phyloP scores from a whole-genome alignment of 2,888 invertebrate species.

The Nasonovia ribisnigri region DNA sequence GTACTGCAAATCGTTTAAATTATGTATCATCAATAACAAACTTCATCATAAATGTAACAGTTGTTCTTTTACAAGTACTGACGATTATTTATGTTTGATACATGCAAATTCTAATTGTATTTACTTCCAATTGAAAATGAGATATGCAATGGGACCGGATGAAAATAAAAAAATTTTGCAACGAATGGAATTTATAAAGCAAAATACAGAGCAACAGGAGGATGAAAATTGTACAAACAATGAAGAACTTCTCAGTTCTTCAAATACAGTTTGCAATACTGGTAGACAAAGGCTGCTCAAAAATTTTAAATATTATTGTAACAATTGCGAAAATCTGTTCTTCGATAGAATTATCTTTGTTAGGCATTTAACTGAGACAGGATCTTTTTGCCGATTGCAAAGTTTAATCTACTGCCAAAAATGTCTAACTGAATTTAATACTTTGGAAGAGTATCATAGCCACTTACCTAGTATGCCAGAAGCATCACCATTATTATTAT shows the following conservation, averaged over 20 bases:
- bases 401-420: neutral
- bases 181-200: neutral
- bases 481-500: neutral
- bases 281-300: neutral
- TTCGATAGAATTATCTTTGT: neutral
- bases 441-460: neutral
- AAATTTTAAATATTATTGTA: neutral
- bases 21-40: rapidly evolving
- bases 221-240: neutral
- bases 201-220: neutral
- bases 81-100: neutral
- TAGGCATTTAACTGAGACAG: neutral
- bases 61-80: neutral
- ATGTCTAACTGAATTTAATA: neutral
- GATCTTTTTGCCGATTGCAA: neutral
- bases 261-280: neutral
- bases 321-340: neutral
- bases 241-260: neutral
- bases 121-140: constrained; percentile 26
- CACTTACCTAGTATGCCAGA: neutral
- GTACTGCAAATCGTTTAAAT: constrained; percentile 22
- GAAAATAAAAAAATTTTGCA: neutral
- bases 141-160: neutral
- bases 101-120: constrained; percentile 23
- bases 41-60: neutral